Conservation (phyloP, 2,113 vertebrate genomes). For the Seriola aureovittata region DNA sequence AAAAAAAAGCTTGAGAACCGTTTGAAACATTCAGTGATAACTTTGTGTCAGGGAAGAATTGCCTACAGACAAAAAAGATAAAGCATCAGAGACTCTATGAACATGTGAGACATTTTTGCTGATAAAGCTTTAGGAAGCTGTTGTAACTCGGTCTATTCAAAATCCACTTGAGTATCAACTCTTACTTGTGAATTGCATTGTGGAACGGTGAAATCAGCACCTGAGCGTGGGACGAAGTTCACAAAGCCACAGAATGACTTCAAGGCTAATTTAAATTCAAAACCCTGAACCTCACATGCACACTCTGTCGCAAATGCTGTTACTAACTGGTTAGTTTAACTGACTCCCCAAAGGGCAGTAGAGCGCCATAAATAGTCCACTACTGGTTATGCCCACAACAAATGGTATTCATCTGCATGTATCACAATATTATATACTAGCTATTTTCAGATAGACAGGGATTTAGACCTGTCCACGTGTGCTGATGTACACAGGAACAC, state of each 20-base stretch:
- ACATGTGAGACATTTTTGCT: background rate
- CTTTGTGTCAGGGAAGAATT: no score
- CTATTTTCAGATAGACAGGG: background rate
- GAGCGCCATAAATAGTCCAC: background rate
- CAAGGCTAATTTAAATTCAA: background rate
- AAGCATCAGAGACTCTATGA: background rate
- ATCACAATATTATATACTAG: background rate
- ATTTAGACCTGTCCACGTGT: background rate
- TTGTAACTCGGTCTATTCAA: background rate
- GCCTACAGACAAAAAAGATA: background rate
- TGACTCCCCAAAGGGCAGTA: background rate
- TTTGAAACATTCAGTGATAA: background rate
- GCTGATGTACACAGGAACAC: background rate
- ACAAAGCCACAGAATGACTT: background rate
- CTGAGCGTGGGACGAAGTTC: background rate
- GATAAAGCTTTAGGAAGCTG: background rate
- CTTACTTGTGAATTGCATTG: background rate
- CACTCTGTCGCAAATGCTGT: background rate
- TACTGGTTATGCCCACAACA: no score
- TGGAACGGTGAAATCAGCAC: background rate
- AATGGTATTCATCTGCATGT: background rate
- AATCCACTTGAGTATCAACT: conserved; percentile 5
- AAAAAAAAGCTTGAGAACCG: background rate
- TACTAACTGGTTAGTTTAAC: background rate
- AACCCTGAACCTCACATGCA: background rate